Conservation (phyloP, 2,113 vertebrate genomes). For the Megatriorchis doriae region DNA sequence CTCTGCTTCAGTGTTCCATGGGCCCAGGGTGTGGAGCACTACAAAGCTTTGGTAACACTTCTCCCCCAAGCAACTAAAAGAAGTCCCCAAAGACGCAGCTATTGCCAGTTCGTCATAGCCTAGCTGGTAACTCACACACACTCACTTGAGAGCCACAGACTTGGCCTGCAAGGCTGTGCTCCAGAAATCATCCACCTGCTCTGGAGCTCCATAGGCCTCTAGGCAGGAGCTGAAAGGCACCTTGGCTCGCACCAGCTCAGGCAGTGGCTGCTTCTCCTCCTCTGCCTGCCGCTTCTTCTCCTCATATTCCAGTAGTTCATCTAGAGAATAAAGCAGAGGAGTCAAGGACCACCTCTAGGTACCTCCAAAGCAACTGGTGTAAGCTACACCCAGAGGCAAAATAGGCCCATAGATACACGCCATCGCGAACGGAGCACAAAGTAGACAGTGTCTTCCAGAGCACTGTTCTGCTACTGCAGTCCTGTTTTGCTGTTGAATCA, state of each 20-base stretch:
- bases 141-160: constrained; percentile 96
- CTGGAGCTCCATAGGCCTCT: constrained; percentile 91
- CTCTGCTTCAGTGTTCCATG: neutral
- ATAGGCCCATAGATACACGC: neutral
- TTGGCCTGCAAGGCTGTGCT: constrained; percentile 96
- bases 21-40: neutral
- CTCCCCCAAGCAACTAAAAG: neutral
- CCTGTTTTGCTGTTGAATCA: neutral
- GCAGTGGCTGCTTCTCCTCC: constrained; percentile 79
- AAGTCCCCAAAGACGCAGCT: neutral
- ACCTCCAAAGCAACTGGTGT: neutral
- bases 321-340: constrained; percentile 65
- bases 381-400: neutral
- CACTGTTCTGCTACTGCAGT: neutral
- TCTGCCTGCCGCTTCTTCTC: constrained; percentile 89
- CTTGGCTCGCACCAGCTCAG: constrained; percentile 86
- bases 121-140: neutral
- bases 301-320: constrained; percentile 92
- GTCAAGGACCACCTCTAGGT: neutral
- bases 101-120: neutral
- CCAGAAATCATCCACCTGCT: constrained; percentile 97
- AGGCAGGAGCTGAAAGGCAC: constrained; percentile 95
- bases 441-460: neutral
- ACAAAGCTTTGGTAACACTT: neutral
- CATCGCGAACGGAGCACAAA: neutral